A percentile compares a stretch with the other conserved stretches of the same genome.
These are phyloP conservation scores for Procambarus virginalis DNA, from an alignment of 1,140 invertebrate genomes.

Conservation along the genomic window DNA sequence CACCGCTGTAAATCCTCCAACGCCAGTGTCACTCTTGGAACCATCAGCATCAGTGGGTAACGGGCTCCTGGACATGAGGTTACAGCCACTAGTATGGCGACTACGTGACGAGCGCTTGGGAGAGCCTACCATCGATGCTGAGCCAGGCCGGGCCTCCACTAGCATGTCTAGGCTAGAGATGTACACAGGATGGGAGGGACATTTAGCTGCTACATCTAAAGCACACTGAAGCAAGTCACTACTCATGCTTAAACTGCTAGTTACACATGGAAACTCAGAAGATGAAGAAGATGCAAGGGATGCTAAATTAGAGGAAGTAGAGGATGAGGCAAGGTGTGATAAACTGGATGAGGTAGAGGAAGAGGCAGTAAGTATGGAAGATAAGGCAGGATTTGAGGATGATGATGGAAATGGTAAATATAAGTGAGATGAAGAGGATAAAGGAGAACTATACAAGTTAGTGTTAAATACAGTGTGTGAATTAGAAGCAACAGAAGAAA, in stretches of 20 bases:
- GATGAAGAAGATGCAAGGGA: slow-evolving; percentile 31
- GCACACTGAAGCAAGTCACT: slow-evolving; percentile 63
- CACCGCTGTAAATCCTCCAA: slow-evolving; percentile 16
- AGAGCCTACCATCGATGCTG: slow-evolving; percentile 73
- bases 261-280: slow-evolving; percentile 24
- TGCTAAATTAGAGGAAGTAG: slow-evolving; percentile 6
- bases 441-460: not conserved
- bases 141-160: slow-evolving; percentile 73
- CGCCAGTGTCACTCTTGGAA: slow-evolving; percentile 28
- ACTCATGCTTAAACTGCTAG: slow-evolving; percentile 54
- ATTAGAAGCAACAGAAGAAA: not conserved
- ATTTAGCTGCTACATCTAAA: slow-evolving; percentile 71
- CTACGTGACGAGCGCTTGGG: slow-evolving; percentile 59
- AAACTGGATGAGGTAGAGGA: slow-evolving; percentile 2
- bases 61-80: slow-evolving; percentile 67
- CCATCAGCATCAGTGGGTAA: slow-evolving; percentile 39
- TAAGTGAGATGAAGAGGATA: slow-evolving; percentile 1
- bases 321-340: not conserved
- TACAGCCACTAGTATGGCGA: slow-evolving; percentile 66
- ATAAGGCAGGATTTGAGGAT: not conserved
- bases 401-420: not conserved
- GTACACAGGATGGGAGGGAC: slow-evolving; percentile 72
- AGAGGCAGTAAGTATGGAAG: slow-evolving; percentile 7
- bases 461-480: not conserved
- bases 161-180: slow-evolving; percentile 75